phyloP scores from a whole-genome alignment of 2,797 vertebrate species.

The Gymnocypris eckloni region DNA sequence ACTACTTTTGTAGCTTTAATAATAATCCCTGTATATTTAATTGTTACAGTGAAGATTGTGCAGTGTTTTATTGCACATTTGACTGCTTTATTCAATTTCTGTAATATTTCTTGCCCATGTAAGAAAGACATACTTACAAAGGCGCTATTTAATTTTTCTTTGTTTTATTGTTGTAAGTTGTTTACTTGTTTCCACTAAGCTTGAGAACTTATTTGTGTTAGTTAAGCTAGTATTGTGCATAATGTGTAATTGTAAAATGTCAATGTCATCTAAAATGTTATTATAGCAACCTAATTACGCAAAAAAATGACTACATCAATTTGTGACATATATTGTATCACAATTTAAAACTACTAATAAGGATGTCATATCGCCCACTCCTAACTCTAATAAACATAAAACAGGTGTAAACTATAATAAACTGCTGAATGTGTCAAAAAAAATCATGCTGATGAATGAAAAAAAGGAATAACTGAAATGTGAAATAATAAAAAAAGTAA shows the following conservation, averaged over 20 bases:
- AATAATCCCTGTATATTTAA: neutral
- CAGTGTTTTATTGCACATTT: neutral
- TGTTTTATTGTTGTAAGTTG: neutral
- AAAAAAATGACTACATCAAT: neutral
- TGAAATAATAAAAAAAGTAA: slow-evolving; percentile 10
- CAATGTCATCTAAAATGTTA: neutral
- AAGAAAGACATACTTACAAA: no score
- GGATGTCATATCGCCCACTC: slow-evolving; percentile 1
- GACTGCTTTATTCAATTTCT: neutral
- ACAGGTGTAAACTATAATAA: slow-evolving; percentile 40
- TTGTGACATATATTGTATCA: neutral
- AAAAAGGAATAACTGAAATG: slow-evolving; percentile 20
- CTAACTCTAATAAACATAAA: slow-evolving; percentile 39
- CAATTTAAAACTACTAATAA: neutral
- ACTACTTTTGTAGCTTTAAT: neutral
- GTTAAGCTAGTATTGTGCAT: neutral
- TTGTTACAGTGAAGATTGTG: neutral
- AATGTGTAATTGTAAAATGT: neutral
- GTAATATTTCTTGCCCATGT: neutral
- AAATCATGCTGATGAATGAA: slow-evolving; percentile 31
- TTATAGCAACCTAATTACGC: neutral
- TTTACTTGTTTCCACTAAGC: neutral
- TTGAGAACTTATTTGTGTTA: neutral
- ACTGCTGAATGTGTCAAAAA: slow-evolving; percentile 34
- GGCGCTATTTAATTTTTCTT: neutral